Conservation (phyloP, 1,140 invertebrate genomes). For the Zophobas morio region DNA sequence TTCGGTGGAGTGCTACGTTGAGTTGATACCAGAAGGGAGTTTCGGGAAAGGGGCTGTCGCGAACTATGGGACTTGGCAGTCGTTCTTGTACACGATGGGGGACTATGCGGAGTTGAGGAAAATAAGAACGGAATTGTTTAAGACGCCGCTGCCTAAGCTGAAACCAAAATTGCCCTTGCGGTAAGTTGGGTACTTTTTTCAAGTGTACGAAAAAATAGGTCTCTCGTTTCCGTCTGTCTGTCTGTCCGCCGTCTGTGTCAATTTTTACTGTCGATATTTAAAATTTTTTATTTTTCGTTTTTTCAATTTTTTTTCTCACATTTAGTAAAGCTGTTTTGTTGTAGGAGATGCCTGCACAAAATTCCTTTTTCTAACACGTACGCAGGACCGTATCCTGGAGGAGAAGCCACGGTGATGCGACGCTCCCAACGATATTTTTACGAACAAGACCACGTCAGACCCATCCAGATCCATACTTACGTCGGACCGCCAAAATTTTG, state of each 20-base stretch:
- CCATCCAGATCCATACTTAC: constrained; percentile 70
- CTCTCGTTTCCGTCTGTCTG: too few species aligned
- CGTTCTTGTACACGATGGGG: constrained; percentile 80
- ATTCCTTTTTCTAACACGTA: constrained; percentile 69
- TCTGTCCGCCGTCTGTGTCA: too few species aligned
- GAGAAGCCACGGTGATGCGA: constrained; percentile 83
- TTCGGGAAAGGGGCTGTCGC: constrained; percentile 63
- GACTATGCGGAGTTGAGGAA: constrained; percentile 74
- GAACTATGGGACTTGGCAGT: constrained; percentile 87
- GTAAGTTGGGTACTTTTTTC: constrained; percentile 58
- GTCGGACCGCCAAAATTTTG: constrained; percentile 65
- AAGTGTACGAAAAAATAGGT: too few species aligned
- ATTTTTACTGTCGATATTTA: too few species aligned
- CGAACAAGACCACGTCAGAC: constrained; percentile 77
- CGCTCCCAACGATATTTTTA: constrained; percentile 82
- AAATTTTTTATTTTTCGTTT: background rate
- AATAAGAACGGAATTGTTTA: constrained; percentile 77
- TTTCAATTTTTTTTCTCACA: background rate
- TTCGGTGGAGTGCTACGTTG: constrained; percentile 81
- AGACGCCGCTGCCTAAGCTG: constrained; percentile 74
- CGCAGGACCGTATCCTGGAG: constrained; percentile 85
- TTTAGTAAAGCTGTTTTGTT: background rate
- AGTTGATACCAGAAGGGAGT: constrained; percentile 60
- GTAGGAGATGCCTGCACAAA: background rate
- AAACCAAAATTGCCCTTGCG: constrained; percentile 73